A percentile compares a stretch with the other conserved stretches of the same genome.
phyloP scores from a whole-genome alignment of 1,140 invertebrate genomes.

The Papilio polyxenes region DNA sequence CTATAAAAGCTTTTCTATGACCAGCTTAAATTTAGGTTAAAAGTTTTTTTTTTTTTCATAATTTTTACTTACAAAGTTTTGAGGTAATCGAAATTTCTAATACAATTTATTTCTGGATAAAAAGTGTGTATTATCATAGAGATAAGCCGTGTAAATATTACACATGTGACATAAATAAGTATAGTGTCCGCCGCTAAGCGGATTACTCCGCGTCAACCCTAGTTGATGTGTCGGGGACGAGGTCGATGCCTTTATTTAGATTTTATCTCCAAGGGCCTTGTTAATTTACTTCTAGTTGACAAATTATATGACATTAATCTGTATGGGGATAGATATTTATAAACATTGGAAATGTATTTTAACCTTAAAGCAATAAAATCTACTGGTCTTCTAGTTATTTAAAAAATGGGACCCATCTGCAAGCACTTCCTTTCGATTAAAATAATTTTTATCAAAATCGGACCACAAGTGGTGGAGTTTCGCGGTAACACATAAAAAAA shows the following conservation, averaged over 20 bases:
- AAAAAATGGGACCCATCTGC: no score
- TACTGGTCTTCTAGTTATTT: no score
- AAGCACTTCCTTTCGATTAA: no score
- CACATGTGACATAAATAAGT: constrained; percentile 11
- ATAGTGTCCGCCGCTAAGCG: constrained; percentile 5
- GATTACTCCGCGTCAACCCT: constrained; percentile 22
- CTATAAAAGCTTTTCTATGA: no score
- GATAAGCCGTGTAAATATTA: constrained; percentile 21
- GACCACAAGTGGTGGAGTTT: no score
- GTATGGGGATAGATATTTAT: neutral
- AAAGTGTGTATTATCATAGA: neutral
- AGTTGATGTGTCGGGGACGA: constrained; percentile 23
- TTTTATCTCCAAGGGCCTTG: constrained; percentile 16
- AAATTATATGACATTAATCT: constrained; percentile 13
- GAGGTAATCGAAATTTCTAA: no score
- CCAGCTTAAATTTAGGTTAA: no score
- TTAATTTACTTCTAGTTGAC: constrained; percentile 22
- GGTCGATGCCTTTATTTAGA: constrained; percentile 22
- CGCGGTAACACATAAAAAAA: no score
- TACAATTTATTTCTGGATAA: neutral
- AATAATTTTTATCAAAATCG: no score
- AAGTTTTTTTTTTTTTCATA: no score
- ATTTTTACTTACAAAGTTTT: no score
- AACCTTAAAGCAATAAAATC: neutral
- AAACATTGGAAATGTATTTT: neutral